phyloP scores from a whole-genome alignment of 2,113 vertebrate species.

The Ammodytes marinus region DNA sequence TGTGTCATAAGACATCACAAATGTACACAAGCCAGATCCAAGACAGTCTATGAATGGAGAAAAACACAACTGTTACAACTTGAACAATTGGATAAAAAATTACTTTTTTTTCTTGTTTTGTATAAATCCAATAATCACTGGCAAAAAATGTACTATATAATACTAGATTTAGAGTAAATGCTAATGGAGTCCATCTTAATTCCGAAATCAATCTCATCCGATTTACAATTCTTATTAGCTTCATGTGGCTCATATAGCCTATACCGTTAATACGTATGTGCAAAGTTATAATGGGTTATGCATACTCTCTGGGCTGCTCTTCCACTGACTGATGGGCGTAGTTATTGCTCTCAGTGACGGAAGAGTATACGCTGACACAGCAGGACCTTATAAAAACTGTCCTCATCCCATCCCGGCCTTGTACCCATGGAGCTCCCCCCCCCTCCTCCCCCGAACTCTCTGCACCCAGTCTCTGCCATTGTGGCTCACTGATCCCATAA shows the following conservation, averaged over 20 bases:
- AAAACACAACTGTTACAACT: background rate
- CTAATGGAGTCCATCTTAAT: background rate
- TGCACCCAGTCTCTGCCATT: background rate
- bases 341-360: constrained; percentile 52
- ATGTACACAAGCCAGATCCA: background rate
- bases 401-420: constrained; percentile 44
- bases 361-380: constrained; percentile 67
- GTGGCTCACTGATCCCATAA: constrained; percentile 35
- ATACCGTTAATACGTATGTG: background rate
- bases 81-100: background rate
- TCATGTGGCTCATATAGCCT: too few species aligned
- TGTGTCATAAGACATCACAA: background rate
- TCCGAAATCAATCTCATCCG: too few species aligned
- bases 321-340: constrained; percentile 18
- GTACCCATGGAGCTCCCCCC: constrained; percentile 22
- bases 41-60: background rate
- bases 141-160: background rate
- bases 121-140: background rate
- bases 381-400: constrained; percentile 65
- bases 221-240: background rate
- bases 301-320: background rate
- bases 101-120: background rate
- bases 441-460: constrained; percentile 14
- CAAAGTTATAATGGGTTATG: background rate
- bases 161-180: background rate